Conservation (phyloP, 2,113 vertebrate species). For the Tinamus guttatus region DNA sequence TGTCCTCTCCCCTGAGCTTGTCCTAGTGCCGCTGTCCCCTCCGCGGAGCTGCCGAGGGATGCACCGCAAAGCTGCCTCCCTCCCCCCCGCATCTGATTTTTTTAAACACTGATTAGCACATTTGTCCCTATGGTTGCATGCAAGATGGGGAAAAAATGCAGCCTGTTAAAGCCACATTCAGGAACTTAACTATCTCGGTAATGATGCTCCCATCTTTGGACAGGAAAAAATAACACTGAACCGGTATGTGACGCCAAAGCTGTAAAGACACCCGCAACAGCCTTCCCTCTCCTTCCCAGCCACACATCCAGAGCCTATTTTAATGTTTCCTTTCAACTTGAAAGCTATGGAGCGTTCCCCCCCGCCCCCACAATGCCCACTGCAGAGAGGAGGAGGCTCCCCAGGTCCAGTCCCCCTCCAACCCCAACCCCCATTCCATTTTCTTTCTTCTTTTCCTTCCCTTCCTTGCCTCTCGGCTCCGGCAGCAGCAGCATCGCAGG, state of each 20-base stretch:
- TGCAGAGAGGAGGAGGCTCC: neutral
- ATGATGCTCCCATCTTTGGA: neutral
- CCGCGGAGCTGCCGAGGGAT: neutral
- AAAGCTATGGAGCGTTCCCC: neutral
- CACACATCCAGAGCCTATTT: neutral
- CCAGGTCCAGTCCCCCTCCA: neutral
- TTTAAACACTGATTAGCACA: neutral
- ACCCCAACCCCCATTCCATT: no score
- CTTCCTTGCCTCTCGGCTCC: neutral
- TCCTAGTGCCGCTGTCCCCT: neutral
- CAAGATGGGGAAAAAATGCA: constrained; percentile 7
- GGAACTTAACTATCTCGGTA: constrained; percentile 43
- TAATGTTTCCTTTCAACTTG: accelerated
- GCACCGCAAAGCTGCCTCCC: accelerated
- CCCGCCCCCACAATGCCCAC: neutral
- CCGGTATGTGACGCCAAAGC: neutral
- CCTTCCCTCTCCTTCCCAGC: neutral
- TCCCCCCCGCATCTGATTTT: no score
- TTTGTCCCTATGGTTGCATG: neutral
- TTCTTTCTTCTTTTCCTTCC: neutral
- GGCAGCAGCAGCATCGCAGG: neutral
- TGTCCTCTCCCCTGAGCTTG: neutral
- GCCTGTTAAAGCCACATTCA: neutral
- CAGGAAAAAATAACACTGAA: constrained; percentile 1
- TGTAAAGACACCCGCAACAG: neutral